Conservation (phyloP, 2,888 invertebrate genomes). For the Leucoma salicis region DNA sequence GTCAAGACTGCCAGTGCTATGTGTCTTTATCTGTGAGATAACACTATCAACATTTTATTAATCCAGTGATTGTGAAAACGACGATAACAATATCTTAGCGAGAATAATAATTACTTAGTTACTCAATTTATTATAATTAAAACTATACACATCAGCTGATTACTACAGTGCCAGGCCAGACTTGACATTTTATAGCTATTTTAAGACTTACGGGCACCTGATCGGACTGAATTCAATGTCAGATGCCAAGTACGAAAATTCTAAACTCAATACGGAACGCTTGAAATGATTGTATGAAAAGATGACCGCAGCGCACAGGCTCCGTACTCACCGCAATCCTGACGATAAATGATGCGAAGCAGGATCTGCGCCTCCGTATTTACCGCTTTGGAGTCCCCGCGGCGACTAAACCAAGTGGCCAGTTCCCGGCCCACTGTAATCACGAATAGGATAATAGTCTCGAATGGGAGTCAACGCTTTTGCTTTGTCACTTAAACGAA, state of each 20-base stretch:
- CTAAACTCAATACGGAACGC: conserved; percentile 25
- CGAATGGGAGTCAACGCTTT: conserved; percentile 69
- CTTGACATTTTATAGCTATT: conserved; percentile 79
- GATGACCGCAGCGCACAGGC: conserved; percentile 22
- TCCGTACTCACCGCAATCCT: conserved; percentile 77
- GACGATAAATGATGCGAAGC: conserved; percentile 77
- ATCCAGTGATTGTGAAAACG: conserved; percentile 48
- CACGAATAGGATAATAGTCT: conserved; percentile 78
- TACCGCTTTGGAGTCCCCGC: conserved; percentile 79
- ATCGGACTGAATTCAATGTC: conserved; percentile 76
- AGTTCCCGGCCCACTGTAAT: conserved; percentile 74
- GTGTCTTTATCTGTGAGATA: conserved; percentile 45
- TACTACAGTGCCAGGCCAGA: conserved; percentile 72
- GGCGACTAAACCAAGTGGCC: conserved; percentile 72
- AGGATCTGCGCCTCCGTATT: conserved; percentile 79
- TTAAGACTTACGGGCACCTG: conserved; percentile 77
- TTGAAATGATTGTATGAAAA: conserved; percentile 30
- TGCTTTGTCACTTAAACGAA: conserved; percentile 77
- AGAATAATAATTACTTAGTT: conserved; percentile 50
- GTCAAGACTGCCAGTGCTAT: conserved; percentile 48
- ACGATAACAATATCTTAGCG: conserved; percentile 50
- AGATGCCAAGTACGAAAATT: conserved; percentile 54
- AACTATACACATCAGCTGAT: conserved; percentile 77
- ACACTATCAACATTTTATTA: conserved; percentile 50
- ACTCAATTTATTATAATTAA: conserved; percentile 74